These are phyloP conservation scores for Paradisaea rubra DNA, from an alignment of 2,113 vertebrate genomes.

Conservation along the genomic window DNA sequence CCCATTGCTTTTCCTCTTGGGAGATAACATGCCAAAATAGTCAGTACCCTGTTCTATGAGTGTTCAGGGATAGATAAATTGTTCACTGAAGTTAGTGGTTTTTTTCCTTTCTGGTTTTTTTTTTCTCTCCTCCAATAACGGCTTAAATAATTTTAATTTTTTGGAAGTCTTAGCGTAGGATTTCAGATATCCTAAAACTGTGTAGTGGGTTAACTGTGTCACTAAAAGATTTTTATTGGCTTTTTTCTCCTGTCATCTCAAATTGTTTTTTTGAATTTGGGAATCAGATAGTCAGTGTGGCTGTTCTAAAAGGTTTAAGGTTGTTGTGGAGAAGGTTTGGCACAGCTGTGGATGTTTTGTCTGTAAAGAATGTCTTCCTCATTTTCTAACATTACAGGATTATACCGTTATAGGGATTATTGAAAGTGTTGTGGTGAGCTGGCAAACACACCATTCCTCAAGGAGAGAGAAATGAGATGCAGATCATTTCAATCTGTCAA, in stretches of 20 bases:
- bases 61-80: not conserved
- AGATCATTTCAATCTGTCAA: not conserved
- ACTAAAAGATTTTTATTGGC: not conserved
- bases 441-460: not conserved
- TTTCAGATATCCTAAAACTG: not conserved
- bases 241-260: not conserved
- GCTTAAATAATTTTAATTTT: not conserved
- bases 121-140: not conserved
- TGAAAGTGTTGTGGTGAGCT: not conserved
- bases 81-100: not conserved
- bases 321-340: not conserved
- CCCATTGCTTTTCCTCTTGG: conserved; percentile 33
- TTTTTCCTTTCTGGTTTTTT: not conserved
- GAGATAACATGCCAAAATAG: not conserved
- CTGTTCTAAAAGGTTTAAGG: not conserved
- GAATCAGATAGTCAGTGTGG: not conserved
- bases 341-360: not conserved
- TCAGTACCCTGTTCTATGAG: not conserved
- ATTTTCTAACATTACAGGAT: not conserved
- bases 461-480: not conserved
- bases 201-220: not conserved
- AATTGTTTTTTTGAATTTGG: not conserved
- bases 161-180: not conserved
- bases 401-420: not conserved
- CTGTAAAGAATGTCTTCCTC: not conserved